Evolutionary conservation across 2,113 vertebrate species (phyloP), one percentile per base, ranked within the genome.

Genomic region (Pogonocichla stellata): DNA sequence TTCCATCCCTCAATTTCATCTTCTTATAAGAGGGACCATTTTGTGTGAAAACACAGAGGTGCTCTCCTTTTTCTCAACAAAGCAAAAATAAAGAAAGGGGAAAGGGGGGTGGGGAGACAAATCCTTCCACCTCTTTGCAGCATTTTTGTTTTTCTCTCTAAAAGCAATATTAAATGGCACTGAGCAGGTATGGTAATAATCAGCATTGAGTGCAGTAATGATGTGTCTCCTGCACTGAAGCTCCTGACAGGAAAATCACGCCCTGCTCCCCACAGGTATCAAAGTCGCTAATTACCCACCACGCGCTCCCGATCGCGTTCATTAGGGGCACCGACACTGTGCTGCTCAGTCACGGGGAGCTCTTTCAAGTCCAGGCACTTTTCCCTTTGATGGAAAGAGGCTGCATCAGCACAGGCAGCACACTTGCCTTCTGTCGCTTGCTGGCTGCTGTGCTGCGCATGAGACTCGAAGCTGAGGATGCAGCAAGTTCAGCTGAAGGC

Each of bases 211-310:
- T 81, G 80, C 23, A 85, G 92, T 94, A 97, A 97, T 95, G 90
- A 96, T 90, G 90, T 74, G 71, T 91, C 95, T 97, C 79, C 54
- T 73, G 86, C 54, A 19, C 45, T 88, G 78, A 96, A 95, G 69
- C 73, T 95, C 65, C 83, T 95, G 94, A 95, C 95, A 97, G 93
- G 90, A 92, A 95, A 97, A 97, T 97, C 95, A 94, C 90, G 95
- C 95, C 97, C 93, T 96, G 94, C 92, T 96, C 94, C 93, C 96
- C 87, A 87, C 95, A 95, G 85, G 96, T 97, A 97, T 97, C 95
- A 95, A 97, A 97, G 94, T 92, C 92, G 62, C 96, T 97, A 97
- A 97, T 97, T 96, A 97, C 83, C 91, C 91, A 83, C 95, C 83
- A 69, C 8, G 57, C 67, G 36, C 86, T 80, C 74, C 67, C 12